Evolutionary conservation across 2,888 invertebrate species (phyloP).

Genomic region (Morpho achilles): DNA sequence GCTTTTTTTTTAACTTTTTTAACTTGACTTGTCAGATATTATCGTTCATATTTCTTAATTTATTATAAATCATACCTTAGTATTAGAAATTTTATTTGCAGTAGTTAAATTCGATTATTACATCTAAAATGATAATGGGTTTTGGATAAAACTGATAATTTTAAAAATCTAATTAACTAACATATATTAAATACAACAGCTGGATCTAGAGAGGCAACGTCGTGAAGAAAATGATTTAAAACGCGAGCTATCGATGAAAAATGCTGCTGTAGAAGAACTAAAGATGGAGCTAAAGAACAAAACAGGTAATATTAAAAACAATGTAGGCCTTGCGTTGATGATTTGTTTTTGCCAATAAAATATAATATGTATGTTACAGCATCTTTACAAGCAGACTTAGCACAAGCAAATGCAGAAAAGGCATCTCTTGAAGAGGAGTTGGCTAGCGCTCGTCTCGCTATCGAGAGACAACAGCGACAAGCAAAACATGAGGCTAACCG

Average conservation of each 20-base stretch:
- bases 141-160: no score
- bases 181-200: slow-evolving; percentile 36
- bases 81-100: no score
- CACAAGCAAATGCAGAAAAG: slow-evolving; percentile 87
- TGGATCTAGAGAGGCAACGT: slow-evolving; percentile 89
- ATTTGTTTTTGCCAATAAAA: neutral
- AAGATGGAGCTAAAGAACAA: slow-evolving; percentile 89
- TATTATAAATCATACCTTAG: no score
- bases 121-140: no score
- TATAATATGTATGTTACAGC: slow-evolving; percentile 56
- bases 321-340: neutral
- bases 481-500: slow-evolving; percentile 87
- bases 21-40: no score
- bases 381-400: slow-evolving; percentile 87
- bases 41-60: no score
- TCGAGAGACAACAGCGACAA: slow-evolving; percentile 87
- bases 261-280: slow-evolving; percentile 86
- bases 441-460: slow-evolving; percentile 82
- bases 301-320: slow-evolving; percentile 62
- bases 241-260: slow-evolving; percentile 87
- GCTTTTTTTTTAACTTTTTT: no score
- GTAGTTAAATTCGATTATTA: no score
- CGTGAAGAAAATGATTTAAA: slow-evolving; percentile 87
- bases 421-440: slow-evolving; percentile 89
- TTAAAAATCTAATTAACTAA: no score